These are phyloP conservation scores for Tromatobia lineatoria DNA, from an alignment of 2,888 invertebrate species.

Conservation along the genomic window DNA sequence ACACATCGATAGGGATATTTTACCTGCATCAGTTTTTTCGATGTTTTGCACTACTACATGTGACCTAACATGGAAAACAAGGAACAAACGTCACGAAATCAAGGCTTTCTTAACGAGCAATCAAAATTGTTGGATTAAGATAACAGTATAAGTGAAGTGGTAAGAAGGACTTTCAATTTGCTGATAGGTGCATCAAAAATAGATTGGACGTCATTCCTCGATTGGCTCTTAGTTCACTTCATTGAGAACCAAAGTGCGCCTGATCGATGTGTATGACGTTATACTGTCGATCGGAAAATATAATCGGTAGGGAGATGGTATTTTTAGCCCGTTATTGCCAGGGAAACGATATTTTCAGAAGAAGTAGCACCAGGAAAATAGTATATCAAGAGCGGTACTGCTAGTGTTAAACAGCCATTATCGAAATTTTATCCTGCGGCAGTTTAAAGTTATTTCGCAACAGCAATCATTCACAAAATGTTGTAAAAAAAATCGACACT, in stretches of 20 bases:
- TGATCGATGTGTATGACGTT: not conserved
- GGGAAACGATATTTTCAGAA: not conserved
- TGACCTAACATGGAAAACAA: too few species aligned
- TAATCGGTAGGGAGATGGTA: not conserved
- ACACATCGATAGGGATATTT: too few species aligned
- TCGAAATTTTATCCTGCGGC: too few species aligned
- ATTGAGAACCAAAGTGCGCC: constrained; percentile 13
- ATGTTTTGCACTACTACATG: too few species aligned
- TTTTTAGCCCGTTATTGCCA: not conserved
- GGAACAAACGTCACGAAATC: too few species aligned
- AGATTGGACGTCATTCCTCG: constrained; percentile 1
- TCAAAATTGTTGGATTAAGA: not conserved
- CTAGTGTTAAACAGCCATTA: too few species aligned
- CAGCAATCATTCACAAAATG: too few species aligned
- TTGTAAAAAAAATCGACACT: too few species aligned
- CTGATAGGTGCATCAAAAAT: not conserved
- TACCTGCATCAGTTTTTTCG: too few species aligned
- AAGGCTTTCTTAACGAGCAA: not conserved
- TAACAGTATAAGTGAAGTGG: not conserved
- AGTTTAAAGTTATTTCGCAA: not conserved
- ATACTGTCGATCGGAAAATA: not conserved
- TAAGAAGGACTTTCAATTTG: not conserved
- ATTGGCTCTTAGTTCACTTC: not conserved
- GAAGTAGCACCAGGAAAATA: not conserved
- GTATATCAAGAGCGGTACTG: not conserved